These are phyloP conservation scores for Apamea epomidion DNA, from an alignment of 2,888 invertebrate genomes.

Conservation along the genomic window DNA sequence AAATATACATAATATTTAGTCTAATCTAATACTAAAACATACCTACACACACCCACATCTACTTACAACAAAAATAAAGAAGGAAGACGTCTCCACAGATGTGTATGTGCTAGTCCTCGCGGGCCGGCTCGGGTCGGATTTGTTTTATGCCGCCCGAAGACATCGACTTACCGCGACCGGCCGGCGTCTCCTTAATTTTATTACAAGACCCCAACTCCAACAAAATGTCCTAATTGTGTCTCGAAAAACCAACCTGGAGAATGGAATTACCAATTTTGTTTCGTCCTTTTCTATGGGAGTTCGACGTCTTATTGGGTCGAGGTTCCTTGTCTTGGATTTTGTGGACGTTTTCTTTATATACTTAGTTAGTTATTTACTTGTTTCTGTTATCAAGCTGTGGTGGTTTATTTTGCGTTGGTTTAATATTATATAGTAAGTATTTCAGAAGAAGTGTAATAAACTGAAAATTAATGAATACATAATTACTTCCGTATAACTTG, in stretches of 20 bases:
- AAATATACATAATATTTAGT: too few species aligned
- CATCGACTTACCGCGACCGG: constrained; percentile 86
- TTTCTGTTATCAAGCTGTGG: constrained; percentile 26
- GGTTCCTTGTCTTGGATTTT: constrained; percentile 46
- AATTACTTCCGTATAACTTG: not conserved
- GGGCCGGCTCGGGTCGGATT: constrained; percentile 83
- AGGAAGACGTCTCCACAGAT: constrained; percentile 71
- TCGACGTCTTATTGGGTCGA: constrained; percentile 62
- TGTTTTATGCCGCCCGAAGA: constrained; percentile 88
- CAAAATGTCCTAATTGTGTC: constrained; percentile 89
- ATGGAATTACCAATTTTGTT: constrained; percentile 83
- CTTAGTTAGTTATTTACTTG: constrained; percentile 43
- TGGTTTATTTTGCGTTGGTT: constrained; percentile 16
- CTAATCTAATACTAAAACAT: not conserved
- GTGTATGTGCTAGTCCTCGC: constrained; percentile 68
- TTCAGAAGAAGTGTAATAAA: not conserved
- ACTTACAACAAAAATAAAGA: constrained; percentile 36
- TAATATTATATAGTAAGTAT: not conserved
- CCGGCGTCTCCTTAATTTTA: constrained; percentile 90
- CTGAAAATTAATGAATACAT: not conserved
- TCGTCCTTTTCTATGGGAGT: constrained; percentile 65
- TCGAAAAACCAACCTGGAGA: constrained; percentile 84
- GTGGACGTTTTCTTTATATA: constrained; percentile 44
- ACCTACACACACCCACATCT: not conserved
- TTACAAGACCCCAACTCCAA: constrained; percentile 85